Evolutionary conservation across 2,888 invertebrate species (phyloP).

Genomic region (Cryptophagus acutangulus): DNA sequence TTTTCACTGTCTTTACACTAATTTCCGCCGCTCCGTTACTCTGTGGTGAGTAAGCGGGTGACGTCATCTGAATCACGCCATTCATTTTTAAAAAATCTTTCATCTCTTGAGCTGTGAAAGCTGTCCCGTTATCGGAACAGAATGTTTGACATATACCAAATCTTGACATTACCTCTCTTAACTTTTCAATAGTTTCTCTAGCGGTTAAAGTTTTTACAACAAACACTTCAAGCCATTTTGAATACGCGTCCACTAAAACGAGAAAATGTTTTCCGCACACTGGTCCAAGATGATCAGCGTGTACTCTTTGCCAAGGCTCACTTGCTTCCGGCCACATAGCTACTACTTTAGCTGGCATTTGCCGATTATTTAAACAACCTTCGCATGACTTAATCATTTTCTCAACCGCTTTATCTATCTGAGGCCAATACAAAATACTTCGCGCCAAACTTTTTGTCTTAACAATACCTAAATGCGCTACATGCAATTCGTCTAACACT

Average conservation of each 20-base stretch:
- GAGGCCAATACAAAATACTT: conserved; percentile 10
- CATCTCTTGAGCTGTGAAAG: conserved; percentile 8
- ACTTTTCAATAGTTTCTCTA: neutral
- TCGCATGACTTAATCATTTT: conserved; percentile 5
- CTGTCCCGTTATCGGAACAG: conserved; percentile 5
- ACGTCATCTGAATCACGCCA: conserved; percentile 16
- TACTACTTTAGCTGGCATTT: conserved; percentile 6
- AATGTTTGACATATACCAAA: conserved; percentile 7
- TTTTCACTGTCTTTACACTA: conserved; percentile 14
- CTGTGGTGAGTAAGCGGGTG: conserved; percentile 10
- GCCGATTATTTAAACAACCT: conserved; percentile 2
- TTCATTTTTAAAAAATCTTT: conserved; percentile 13
- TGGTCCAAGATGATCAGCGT: conserved; percentile 8
- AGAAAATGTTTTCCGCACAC: conserved; percentile 5
- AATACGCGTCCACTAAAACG: conserved; percentile 7
- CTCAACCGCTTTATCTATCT: conserved; percentile 12
- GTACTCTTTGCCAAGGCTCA: conserved; percentile 3
- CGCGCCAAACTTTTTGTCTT: conserved; percentile 10
- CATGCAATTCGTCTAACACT: conserved; percentile 16
- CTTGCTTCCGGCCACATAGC: conserved; percentile 4
- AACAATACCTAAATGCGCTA: conserved; percentile 24
- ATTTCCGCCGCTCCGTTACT: conserved; percentile 16
- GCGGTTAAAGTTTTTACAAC: conserved; percentile 5
- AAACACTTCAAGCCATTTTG: conserved; percentile 11
- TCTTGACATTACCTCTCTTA: conserved; percentile 10